These are phyloP conservation scores for Microplitis demolitor DNA, from an alignment of 1,140 invertebrate species.

Conservation along the genomic window DNA sequence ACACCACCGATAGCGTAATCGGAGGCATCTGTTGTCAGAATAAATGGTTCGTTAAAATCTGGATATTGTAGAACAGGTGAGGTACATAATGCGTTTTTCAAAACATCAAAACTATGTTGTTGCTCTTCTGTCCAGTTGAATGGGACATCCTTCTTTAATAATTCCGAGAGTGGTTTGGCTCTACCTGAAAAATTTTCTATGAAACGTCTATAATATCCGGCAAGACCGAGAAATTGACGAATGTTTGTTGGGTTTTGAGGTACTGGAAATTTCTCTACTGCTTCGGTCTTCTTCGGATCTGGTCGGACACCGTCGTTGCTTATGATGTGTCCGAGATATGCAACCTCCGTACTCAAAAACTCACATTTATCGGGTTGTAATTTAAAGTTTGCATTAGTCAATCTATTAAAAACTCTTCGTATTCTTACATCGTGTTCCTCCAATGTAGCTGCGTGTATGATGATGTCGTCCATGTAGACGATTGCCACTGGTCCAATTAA, in stretches of 20 bases:
- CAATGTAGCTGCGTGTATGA: background rate
- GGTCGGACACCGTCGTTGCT: background rate
- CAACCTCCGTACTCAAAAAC: background rate
- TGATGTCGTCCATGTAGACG: background rate
- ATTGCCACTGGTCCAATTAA: background rate
- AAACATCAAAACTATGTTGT: background rate
- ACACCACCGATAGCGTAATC: no score
- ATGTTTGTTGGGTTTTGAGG: constrained; percentile 7
- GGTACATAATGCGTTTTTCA: no score
- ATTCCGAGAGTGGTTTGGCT: background rate
- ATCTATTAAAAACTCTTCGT: background rate
- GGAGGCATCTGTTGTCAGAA: no score
- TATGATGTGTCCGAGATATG: background rate
- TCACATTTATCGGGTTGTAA: constrained; percentile 2
- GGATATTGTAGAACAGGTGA: no score
- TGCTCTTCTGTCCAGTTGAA: constrained; percentile 5
- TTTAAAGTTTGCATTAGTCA: no score
- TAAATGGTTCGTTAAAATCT: no score
- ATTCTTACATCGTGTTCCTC: background rate
- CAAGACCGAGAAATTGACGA: background rate
- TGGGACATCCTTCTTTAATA: background rate
- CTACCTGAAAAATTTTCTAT: background rate
- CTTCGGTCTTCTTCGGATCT: background rate
- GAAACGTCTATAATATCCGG: background rate
- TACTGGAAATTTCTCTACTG: background rate